Conservation (phyloP, 2,797 vertebrate genomes). For the Sebastes alutus region DNA sequence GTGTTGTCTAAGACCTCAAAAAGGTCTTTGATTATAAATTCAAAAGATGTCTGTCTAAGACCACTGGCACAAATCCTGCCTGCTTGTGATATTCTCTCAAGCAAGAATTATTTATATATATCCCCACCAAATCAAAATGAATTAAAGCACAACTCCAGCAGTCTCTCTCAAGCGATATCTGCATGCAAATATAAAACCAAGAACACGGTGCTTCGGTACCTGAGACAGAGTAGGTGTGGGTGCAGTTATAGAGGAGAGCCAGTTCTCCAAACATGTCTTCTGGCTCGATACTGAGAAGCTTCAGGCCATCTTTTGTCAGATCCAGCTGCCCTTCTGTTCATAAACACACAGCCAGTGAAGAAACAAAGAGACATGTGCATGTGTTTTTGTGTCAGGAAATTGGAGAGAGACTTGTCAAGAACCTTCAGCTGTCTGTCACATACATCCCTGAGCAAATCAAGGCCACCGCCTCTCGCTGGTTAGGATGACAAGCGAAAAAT, state of each 20-base stretch:
- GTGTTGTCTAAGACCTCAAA: conserved; percentile 43
- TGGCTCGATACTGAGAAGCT: conserved; percentile 68
- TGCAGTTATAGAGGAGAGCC: conserved; percentile 78
- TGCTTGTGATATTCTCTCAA: conserved; percentile 21
- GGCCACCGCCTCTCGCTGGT: conserved; percentile 3
- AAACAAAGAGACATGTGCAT: neutral
- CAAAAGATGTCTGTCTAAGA: conserved; percentile 36
- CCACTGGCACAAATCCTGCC: conserved; percentile 19
- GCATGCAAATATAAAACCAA: neutral
- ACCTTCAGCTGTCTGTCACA: neutral
- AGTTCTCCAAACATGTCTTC: conserved; percentile 78
- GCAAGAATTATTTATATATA: conserved; percentile 39
- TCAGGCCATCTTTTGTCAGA: conserved; percentile 72
- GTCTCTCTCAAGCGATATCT: neutral
- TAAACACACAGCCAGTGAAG: conserved; percentile 22
- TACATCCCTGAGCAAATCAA: conserved; percentile 3
- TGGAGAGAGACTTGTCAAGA: neutral
- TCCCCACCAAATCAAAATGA: neutral
- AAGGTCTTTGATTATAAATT: conserved; percentile 66
- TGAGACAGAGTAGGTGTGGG: conserved; percentile 73
- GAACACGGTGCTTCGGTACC: conserved; percentile 53
- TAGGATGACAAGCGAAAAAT: neutral
- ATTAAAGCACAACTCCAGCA: conserved; percentile 11
- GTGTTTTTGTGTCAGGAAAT: neutral
- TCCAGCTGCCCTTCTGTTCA: conserved; percentile 78